Conservation (phyloP, 2,113 vertebrate species). For the Mustelus asterias region DNA sequence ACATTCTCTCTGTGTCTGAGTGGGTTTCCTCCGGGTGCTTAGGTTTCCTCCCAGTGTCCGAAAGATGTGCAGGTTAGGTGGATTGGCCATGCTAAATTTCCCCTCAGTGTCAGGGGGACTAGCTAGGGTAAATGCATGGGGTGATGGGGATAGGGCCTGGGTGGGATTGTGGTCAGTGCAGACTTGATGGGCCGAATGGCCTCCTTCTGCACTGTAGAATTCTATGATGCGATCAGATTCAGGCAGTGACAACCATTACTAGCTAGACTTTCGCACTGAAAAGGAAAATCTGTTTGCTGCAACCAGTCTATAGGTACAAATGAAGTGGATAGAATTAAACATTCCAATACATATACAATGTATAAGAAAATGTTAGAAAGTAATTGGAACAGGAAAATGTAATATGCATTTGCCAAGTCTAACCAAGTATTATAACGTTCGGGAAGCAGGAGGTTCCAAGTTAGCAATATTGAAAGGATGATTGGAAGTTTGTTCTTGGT, state of each 20-base stretch:
- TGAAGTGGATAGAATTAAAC: background rate
- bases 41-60: too few species aligned
- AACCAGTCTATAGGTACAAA: background rate
- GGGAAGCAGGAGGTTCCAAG: background rate
- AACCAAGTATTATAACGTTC: background rate
- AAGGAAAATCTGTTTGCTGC: background rate
- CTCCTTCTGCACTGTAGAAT: too few species aligned
- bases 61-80: too few species aligned
- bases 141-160: too few species aligned
- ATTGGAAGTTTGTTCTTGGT: conserved; percentile 7
- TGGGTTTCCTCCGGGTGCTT: too few species aligned
- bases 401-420: background rate
- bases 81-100: too few species aligned
- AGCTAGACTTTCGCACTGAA: background rate
- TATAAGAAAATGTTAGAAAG: background rate
- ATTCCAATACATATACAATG: background rate
- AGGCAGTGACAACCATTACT: background rate
- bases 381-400: background rate
- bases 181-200: too few species aligned
- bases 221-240: background rate
- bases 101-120: too few species aligned
- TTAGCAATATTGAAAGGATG: background rate
- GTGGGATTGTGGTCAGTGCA: too few species aligned
- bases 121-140: too few species aligned
- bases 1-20: too few species aligned